Base-by-base conservation (phyloP, 2,797 vertebrate species). In the Glyptemys insculpta region DNA sequence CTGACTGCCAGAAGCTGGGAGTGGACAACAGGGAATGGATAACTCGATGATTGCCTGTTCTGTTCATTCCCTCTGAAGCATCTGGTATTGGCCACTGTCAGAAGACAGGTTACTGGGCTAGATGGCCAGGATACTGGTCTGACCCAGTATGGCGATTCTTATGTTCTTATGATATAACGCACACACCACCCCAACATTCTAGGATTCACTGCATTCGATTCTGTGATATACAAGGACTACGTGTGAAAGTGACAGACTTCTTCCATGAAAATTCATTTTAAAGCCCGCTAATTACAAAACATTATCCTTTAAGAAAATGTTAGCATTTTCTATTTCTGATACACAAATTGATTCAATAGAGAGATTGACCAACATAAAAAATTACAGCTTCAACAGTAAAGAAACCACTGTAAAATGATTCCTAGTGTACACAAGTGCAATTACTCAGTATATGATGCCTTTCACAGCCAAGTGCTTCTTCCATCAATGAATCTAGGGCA, bases 341-440 rank as follows among this genome's bases (percentile, higher is more conserved):
- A 90, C 2, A 7, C 25, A 59, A 85, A 89, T 1, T 50, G 37
- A 72, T 87, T 92, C 83, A 0, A 79, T 91, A 90, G 87, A 16
- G 2, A 85, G 88, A 44, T 78, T 9, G 2, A 0, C 56, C 16
- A 12, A 44, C 16, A 86, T 59, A 79, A 81, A 80, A 96, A 94
- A 74, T 2, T 83, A 21, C 53, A 81, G 23, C 52, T 89, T 93
- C 62, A 53, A n/a, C 72, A 86, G 7, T 87, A 56, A 65, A 59
- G 94, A 88, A 83, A 72, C 44, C 27, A 85, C 44, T 78, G 68
- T 85, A 81, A 95, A 89, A 92, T 84, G 18, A 92, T 93, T 95
- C 86, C 12, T 88, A 86, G n/a, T 68, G 14, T 52, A 62, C 1
- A 0, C 10, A 86, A 76, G 31, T 85, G 31, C 18, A 72, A 47